Base-by-base conservation (phyloP, 2,888 invertebrate genomes). In the Smittia sp. region DNA sequence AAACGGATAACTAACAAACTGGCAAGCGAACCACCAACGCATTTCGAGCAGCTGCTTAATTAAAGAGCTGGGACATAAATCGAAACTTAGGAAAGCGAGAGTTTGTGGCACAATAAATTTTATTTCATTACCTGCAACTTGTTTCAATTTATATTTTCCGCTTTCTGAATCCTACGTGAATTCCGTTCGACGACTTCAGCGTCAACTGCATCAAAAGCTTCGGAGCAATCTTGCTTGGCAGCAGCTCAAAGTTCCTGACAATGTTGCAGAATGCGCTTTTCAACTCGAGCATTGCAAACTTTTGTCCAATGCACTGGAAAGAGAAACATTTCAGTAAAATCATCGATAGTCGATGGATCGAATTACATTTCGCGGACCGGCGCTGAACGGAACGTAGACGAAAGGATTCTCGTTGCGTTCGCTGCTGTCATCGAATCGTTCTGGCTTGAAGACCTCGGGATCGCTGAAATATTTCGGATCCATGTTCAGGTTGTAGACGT, bases 341-440 rank as follows among this genome's bases (percentile, higher is more conserved):
- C n/a, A n/a, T n/a, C n/a, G n/a, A n/a, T n/a, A n/a, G n/a, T n/a
- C n/a, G n/a, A n/a, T n/a, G n/a, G n/a, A n/a, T n/a, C n/a, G n/a
- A n/a, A n/a, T n/a, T 82, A 74, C 82, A 82, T 82, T 82, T 2
- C 82, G 79, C 9, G 81, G 79, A 0, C 82, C 82, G 0, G 82
- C 82, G 18, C 82, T 82, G 67, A 82, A 82, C 3, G 82, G 82
- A 74, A 82, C 80, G 74, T 79, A 82, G 1, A 80, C 79, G 74
- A 80, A 83, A 0, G 81, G 81, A 76, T 80, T 82, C 25, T 78
- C 77, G 74, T 80, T 80, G 6, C 67, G 74, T 1, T 22, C 18
- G 4, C 22, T 27, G 41, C 77, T 79, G 1, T 78, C 78, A 3
- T 78, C 76, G 74, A 82, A 83, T n/a, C 82, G 79, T 76, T 83